Percentiles rank a stretch among this genome's conserved stretches.
Evolutionary conservation across 2,888 invertebrate genomes (phyloP).

Genomic region (Cephus pulcher): DNA sequence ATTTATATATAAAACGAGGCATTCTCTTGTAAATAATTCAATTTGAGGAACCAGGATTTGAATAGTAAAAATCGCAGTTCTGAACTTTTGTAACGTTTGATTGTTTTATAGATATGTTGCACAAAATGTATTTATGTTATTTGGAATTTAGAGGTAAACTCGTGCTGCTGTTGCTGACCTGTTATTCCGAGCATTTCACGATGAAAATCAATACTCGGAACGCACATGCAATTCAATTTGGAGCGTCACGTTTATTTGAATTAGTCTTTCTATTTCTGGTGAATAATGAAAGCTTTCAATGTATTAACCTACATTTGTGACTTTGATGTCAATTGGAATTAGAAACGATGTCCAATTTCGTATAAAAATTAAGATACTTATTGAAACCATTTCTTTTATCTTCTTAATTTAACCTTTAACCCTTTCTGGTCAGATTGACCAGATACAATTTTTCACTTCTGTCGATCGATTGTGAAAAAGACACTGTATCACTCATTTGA

Average conservation of each 20-base stretch:
- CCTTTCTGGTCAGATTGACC: neutral
- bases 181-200: neutral
- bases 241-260: constrained; percentile 16
- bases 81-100: neutral
- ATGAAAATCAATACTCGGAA: neutral
- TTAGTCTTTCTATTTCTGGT: neutral
- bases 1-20: neutral
- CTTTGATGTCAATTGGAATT: neutral
- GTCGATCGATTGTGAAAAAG: neutral
- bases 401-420: neutral
- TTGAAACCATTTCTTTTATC: neutral
- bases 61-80: neutral
- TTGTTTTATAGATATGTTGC: neutral
- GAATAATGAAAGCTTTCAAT: neutral
- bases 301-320: neutral
- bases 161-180: neutral
- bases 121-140: neutral
- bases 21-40: neutral
- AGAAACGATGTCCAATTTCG: neutral
- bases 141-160: neutral
- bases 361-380: neutral
- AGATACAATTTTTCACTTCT: neutral
- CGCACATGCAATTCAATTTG: neutral
- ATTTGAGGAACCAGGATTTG: neutral
- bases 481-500: neutral